Conservation (phyloP, 2,888 invertebrate genomes). For the Oscheius sp. region DNA sequence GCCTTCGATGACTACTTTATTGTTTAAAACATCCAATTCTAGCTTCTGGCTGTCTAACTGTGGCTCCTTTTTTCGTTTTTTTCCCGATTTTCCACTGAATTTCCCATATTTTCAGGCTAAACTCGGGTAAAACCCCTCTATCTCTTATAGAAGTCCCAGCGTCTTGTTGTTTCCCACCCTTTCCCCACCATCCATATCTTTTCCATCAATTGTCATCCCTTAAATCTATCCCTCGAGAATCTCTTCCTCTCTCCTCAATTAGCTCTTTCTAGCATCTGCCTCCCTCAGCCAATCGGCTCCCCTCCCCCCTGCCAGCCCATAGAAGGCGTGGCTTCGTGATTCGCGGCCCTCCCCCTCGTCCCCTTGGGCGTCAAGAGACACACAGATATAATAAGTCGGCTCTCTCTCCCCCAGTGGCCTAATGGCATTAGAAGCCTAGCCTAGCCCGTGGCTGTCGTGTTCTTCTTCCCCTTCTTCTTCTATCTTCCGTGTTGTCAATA, state of each 20-base stretch:
- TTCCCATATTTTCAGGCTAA: no score
- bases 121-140: no score
- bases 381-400: not conserved
- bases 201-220: no score
- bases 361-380: not conserved
- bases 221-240: no score
- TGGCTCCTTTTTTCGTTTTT: not conserved
- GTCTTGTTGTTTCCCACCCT: no score
- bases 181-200: no score
- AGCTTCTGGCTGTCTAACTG: no score
- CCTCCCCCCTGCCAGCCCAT: not conserved
- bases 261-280: not conserved
- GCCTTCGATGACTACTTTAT: no score
- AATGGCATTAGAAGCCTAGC: constrained; percentile 13
- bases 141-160: no score
- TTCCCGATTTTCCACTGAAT: not conserved
- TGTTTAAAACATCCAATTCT: no score
- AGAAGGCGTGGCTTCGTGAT: constrained; percentile 9
- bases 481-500: constrained; percentile 14
- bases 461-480: constrained; percentile 5
- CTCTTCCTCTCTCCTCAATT: no score
- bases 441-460: no score
- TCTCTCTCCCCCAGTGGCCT: not conserved
- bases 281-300: not conserved
- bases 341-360: not conserved